These are phyloP conservation scores for Gonatopus flavifemur DNA, from an alignment of 1,140 invertebrate genomes.

Conservation along the genomic window DNA sequence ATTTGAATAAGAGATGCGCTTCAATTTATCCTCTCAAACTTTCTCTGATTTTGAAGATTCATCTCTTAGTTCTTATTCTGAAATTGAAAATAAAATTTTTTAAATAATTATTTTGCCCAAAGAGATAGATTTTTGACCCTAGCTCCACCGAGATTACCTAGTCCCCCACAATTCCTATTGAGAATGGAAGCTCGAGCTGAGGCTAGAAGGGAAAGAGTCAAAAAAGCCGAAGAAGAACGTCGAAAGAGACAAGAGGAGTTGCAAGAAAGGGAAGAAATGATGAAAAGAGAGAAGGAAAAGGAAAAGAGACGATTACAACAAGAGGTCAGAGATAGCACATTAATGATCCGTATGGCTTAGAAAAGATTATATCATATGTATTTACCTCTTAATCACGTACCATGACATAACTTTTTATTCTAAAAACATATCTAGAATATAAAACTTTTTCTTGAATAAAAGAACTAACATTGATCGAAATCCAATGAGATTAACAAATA, in stretches of 20 bases:
- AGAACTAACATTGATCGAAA: no score
- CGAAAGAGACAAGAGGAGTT: slow-evolving; percentile 35
- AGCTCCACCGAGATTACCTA: slow-evolving; percentile 22
- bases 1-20: not conserved
- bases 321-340: slow-evolving; percentile 26
- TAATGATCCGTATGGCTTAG: no score
- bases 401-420: no score
- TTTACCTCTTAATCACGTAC: no score
- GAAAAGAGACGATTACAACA: slow-evolving; percentile 29
- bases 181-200: slow-evolving; percentile 44
- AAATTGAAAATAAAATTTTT: no score
- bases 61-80: not conserved
- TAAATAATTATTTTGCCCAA: no score
- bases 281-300: slow-evolving; percentile 29
- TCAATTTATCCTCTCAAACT: not conserved
- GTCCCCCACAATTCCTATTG: slow-evolving; percentile 41
- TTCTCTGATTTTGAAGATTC: not conserved
- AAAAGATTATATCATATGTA: no score
- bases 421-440: no score
- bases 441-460: no score
- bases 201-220: slow-evolving; percentile 32
- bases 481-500: no score
- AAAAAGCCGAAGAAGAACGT: slow-evolving; percentile 30
- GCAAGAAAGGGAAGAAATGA: slow-evolving; percentile 25
- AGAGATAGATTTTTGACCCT: slow-evolving; percentile 24